Evolutionary conservation across 2,888 invertebrate genomes (phyloP), one percentile per base, ranked within the genome.

Genomic region (Lasioglossum zephyrum): DNA sequence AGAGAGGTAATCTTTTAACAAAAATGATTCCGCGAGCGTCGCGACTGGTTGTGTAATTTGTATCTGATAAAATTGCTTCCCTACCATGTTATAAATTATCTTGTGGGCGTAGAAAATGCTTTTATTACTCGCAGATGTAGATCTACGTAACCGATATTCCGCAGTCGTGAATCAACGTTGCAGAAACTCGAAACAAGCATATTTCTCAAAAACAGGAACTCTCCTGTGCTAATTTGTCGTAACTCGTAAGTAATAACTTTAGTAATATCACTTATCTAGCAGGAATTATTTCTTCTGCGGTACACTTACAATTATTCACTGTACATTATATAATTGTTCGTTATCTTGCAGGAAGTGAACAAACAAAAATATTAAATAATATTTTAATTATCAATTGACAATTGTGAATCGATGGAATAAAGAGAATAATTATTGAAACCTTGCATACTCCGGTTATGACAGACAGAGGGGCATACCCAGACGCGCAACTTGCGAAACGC

Each of bases 1-100:
- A 82, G 72, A 74, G 76, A 74, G 77, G 60, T 63, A 70, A 81
- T 84, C 81, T 84, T 81, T 84, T 69, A 74, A 70, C 77, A 60
- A 73, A 81, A 81, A 66, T 81, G 36, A 66, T 77, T 60, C 73
- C 39, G 49, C 57, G 53, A 39, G 53, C 57, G 57, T n/a, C 5
- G 79, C 63, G n/a, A 36, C 57, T 22, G 26, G 18, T 18, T 63
- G 31, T 31, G 22, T 41, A 31, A 49, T 72, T 77, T 77, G 44
- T 66, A 66, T 77, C 49, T 77, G 36, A 47, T 44, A 66, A 69
- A 69, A 69, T 39, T 39, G 36, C 1, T 8, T 69, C 22, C 39
- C 22, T 22, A 22, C 36, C 8, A 36, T 18, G 39, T 69, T 22
- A 22, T 36, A 69, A 39, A 69, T 69, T 39, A 39, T 69, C 36